Evolutionary conservation across 2,888 invertebrate species (phyloP).

Genomic region (Mythimna albipuncta): DNA sequence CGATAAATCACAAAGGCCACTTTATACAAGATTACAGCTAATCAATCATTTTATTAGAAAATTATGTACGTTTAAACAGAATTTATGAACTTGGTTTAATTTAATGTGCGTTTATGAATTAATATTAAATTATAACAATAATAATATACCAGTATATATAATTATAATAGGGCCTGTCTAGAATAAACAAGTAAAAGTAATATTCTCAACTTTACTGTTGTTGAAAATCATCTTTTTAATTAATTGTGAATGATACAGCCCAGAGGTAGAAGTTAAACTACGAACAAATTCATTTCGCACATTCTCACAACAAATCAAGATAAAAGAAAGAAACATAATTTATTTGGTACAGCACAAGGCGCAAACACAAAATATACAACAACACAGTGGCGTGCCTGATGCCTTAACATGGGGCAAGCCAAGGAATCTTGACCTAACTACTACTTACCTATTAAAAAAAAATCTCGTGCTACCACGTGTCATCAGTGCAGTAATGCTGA

Average conservation of each 20-base stretch:
- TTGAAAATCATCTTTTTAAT: neutral
- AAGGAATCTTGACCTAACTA: too few species aligned
- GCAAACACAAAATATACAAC: too few species aligned
- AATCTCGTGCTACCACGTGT: too few species aligned
- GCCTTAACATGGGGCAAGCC: too few species aligned
- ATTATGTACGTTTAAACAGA: conserved; percentile 41
- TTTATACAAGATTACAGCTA: conserved; percentile 56
- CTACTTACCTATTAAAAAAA: too few species aligned
- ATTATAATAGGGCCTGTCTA: neutral
- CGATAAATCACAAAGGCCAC: conserved; percentile 62
- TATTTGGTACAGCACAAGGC: too few species aligned
- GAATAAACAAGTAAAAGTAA: neutral
- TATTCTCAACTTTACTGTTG: neutral
- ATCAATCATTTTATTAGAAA: conserved; percentile 64
- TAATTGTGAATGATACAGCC: neutral
- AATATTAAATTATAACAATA: conserved; percentile 3
- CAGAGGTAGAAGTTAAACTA: neutral
- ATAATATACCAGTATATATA: too few species aligned
- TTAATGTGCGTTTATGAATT: conserved; percentile 10
- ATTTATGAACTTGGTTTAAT: conserved; percentile 44
- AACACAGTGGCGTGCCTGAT: too few species aligned
- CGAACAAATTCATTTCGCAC: neutral
- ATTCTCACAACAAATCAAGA: neutral
- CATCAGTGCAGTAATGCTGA: too few species aligned
- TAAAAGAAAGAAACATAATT: too few species aligned